These are phyloP conservation scores for Andrena camellia DNA, from an alignment of 2,888 invertebrate species.

Conservation along the genomic window DNA sequence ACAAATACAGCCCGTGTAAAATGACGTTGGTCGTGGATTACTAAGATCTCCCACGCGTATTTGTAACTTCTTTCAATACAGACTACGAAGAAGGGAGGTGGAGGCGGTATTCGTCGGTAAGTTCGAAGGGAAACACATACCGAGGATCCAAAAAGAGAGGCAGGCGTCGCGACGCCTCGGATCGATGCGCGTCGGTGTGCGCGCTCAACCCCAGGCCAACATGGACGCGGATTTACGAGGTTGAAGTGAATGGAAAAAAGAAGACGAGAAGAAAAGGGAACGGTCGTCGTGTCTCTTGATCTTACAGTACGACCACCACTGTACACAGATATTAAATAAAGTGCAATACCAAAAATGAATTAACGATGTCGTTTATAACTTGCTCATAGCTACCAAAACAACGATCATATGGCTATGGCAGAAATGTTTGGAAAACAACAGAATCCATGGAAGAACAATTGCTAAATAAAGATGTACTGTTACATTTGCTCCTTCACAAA, in stretches of 20 bases:
- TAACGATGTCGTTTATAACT: background rate
- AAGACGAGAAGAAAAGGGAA: slow-evolving; percentile 55
- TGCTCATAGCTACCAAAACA: background rate
- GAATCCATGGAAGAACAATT: background rate
- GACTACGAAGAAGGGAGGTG: slow-evolving; percentile 30
- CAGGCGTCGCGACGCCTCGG: slow-evolving; percentile 78
- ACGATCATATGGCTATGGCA: background rate
- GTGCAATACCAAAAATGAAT: background rate
- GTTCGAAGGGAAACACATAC: slow-evolving; percentile 74
- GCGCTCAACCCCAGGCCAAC: slow-evolving; percentile 79
- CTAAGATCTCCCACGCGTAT: slow-evolving; percentile 12
- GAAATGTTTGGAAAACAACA: background rate
- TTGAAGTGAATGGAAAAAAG: slow-evolving; percentile 69
- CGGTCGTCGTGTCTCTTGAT: slow-evolving; percentile 50
- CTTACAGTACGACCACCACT: slow-evolving; percentile 20
- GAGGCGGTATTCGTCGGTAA: slow-evolving; percentile 54
- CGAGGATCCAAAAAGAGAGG: slow-evolving; percentile 77
- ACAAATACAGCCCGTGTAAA: background rate
- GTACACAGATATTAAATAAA: slow-evolving; percentile 11
- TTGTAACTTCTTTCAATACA: slow-evolving; percentile 29
- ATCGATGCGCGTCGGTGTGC: slow-evolving; percentile 80
- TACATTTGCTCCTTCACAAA: no score
- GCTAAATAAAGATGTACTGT: no score
- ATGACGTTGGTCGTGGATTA: background rate
- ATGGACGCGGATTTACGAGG: slow-evolving; percentile 77